phyloP scores from a whole-genome alignment of 2,888 invertebrate species.

The Fragum fragum region DNA sequence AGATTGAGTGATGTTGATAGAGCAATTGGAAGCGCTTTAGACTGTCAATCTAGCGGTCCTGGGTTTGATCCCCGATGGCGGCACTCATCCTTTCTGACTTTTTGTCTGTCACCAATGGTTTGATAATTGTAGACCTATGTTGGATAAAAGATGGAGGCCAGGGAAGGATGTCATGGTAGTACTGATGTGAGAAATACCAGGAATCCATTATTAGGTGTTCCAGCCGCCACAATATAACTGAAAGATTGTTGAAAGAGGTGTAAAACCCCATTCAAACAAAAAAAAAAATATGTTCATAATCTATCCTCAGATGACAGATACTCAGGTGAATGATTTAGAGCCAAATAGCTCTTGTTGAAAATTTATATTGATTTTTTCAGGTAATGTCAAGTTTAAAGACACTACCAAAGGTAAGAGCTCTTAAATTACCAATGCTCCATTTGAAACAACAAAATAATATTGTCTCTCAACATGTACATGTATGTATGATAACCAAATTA shows the following conservation, averaged over 20 bases:
- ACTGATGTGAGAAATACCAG: conserved; percentile 6
- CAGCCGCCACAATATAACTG: neutral
- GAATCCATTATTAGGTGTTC: conserved; percentile 6
- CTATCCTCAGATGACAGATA: too few relatives aligned
- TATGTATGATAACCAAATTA: too few relatives aligned
- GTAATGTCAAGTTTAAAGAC: too few relatives aligned
- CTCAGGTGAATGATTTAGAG: too few relatives aligned
- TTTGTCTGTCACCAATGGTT: neutral
- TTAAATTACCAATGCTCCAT: too few relatives aligned
- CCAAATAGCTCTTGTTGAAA: too few relatives aligned
- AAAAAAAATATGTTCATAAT: neutral
- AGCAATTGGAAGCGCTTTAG: too few relatives aligned
- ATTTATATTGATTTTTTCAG: too few relatives aligned
- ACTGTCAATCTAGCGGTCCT: neutral
- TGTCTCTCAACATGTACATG: too few relatives aligned
- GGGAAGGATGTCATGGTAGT: neutral
- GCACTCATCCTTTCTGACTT: neutral
- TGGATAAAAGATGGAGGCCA: neutral
- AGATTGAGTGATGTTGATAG: too few relatives aligned
- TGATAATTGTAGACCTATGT: neutral
- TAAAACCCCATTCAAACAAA: neutral
- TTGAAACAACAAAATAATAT: too few relatives aligned
- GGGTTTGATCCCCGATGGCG: neutral
- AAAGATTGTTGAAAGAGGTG: neutral
- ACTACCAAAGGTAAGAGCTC: too few relatives aligned